A percentile compares a stretch with the other conserved stretches of the same genome.
These are phyloP conservation scores for Zaprionus lachaisei DNA, from an alignment of 1,140 invertebrate genomes.

Conservation along the genomic window DNA sequence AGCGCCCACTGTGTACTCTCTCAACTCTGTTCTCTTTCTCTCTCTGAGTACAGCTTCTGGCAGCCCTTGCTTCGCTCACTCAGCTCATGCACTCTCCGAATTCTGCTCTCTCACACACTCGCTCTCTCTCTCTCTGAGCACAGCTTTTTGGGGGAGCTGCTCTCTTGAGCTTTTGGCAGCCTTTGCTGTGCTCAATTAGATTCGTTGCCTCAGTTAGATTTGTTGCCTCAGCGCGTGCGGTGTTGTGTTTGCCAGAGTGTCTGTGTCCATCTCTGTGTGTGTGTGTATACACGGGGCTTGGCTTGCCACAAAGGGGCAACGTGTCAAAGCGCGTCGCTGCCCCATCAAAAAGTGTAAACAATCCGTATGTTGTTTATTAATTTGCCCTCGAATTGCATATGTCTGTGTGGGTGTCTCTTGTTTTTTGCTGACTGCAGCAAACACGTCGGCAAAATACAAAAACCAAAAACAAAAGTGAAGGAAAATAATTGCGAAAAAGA, in stretches of 20 bases:
- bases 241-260: constrained; percentile 26
- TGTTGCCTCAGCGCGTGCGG: constrained; percentile 55
- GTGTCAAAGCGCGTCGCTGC: constrained; percentile 65
- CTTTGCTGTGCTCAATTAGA: constrained; percentile 19
- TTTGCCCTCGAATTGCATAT: constrained; percentile 12
- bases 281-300: constrained; percentile 35
- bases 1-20: constrained; percentile 3
- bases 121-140: constrained; percentile 17
- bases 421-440: constrained; percentile 60
- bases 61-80: too few relatives aligned
- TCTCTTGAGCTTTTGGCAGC: constrained; percentile 36
- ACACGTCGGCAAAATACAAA: constrained; percentile 25
- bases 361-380: constrained; percentile 60
- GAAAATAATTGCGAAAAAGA: constrained; percentile 18
- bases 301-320: constrained; percentile 72
- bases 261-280: constrained; percentile 15
- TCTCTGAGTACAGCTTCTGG: background rate
- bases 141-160: constrained; percentile 46
- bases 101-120: background rate
- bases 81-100: constrained; percentile 3
- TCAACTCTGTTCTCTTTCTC: background rate
- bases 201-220: constrained; percentile 52
- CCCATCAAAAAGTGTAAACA: constrained; percentile 70
- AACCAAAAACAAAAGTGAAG: constrained; percentile 11
- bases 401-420: constrained; percentile 19